Evolutionary conservation across 2,797 vertebrate species (phyloP).

Genomic region (Lates japonicus): DNA sequence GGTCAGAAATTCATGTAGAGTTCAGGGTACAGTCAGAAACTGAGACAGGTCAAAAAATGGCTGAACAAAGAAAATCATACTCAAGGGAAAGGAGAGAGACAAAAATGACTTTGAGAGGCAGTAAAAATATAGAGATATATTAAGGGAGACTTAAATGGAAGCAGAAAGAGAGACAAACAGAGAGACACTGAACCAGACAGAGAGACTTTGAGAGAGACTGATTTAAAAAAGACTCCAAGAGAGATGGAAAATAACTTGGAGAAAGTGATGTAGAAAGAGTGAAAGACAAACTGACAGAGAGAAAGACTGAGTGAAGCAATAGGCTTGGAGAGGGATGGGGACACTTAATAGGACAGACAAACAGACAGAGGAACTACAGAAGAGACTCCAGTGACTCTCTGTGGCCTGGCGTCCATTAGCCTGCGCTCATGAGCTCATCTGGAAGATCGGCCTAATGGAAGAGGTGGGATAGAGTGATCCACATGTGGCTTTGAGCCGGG

Average conservation of each 20-base stretch:
- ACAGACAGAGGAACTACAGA: slow-evolving; percentile 46
- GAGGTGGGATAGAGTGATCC: slow-evolving; percentile 73
- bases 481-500: slow-evolving; percentile 82
- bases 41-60: background rate
- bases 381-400: slow-evolving; percentile 51
- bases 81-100: background rate
- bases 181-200: slow-evolving; percentile 8
- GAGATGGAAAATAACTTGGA: slow-evolving; percentile 22
- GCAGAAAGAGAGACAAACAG: slow-evolving; percentile 1
- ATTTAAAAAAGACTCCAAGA: background rate
- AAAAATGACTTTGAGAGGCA: slow-evolving; percentile 7
- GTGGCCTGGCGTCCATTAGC: slow-evolving; percentile 74
- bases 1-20: background rate
- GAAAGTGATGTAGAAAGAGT: slow-evolving; percentile 23
- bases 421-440: slow-evolving; percentile 78
- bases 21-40: slow-evolving; percentile 14
- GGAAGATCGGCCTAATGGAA: slow-evolving; percentile 71
- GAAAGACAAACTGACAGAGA: slow-evolving; percentile 29
- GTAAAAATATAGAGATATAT: slow-evolving; percentile 12
- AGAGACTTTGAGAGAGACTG: background rate
- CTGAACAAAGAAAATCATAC: slow-evolving; percentile 20
- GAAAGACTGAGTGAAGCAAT: slow-evolving; percentile 18
- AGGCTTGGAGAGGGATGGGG: slow-evolving; percentile 29
- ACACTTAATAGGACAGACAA: slow-evolving; percentile 50
- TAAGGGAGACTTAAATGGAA: slow-evolving; percentile 31